Conservation (phyloP, 30 jellyfish, hydroid and myxozoan species). For the Aurelia coerulea region DNA sequence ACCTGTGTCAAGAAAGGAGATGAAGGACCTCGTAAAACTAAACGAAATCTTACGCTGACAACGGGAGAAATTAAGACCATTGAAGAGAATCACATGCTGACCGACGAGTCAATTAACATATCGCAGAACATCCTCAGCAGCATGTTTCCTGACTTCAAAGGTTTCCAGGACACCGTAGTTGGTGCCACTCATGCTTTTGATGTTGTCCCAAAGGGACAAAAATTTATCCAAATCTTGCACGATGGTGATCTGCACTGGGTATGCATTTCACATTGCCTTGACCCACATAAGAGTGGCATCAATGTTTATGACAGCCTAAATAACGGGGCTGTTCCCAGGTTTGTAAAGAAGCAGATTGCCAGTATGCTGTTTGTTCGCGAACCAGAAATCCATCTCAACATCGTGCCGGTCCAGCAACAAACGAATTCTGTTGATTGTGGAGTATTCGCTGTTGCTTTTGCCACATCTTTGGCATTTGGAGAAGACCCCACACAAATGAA, state of each 20-base stretch:
- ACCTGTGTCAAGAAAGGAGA: slow-evolving; percentile 1
- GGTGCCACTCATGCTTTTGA: background rate
- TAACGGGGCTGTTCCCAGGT: background rate
- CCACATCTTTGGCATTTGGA: slow-evolving; percentile 27
- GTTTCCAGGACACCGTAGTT: slow-evolving; percentile 13
- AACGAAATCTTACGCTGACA: background rate
- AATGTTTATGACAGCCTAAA: slow-evolving; percentile 13
- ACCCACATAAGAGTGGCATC: background rate
- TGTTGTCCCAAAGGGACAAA: background rate
- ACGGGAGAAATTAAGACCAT: too few relatives aligned
- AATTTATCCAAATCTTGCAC: slow-evolving; percentile 24
- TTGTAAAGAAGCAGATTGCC: slow-evolving; percentile 6
- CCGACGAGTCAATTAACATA: slow-evolving; percentile 32
- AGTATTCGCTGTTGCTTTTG: slow-evolving; percentile 42
- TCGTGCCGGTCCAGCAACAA: slow-evolving; percentile 35
- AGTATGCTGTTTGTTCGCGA: too few relatives aligned
- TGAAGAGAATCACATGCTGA: slow-evolving; percentile 2
- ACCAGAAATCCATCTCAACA: too few relatives aligned
- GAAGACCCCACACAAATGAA: slow-evolving; percentile 11
- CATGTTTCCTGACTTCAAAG: slow-evolving; percentile 18
- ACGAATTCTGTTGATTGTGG: slow-evolving; percentile 26
- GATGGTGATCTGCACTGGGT: slow-evolving; percentile 40
- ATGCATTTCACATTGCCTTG: background rate
- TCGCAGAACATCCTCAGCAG: slow-evolving; percentile 10
- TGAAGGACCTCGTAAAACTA: background rate